Evolutionary conservation across 64 coral and sea anemone genomes (phyloP), one percentile per base, ranked within the genome.

Genomic region (Montipora capricornis): DNA sequence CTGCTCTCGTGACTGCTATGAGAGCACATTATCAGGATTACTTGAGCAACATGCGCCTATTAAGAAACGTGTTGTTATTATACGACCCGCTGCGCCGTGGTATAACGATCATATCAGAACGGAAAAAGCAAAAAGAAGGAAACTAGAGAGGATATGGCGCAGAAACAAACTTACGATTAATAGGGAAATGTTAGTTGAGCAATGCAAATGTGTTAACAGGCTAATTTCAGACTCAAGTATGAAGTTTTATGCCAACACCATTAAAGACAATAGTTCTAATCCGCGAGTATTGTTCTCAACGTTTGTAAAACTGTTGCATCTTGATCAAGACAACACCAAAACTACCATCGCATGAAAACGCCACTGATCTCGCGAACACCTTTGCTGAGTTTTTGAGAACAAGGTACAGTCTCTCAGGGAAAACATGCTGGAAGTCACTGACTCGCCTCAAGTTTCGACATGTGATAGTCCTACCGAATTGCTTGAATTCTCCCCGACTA

Each of bases 51-150:
- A 94, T 76, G 64, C 92, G 20, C 86, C 83, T 69, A 57, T 57
- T 24, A 87, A 88, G 47, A 93, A 68, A 80, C 9, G 83, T 46
- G 24, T 73, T 11, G 20, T 93, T 15, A 93, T 84, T 5, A 46
- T 93, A 84, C 4, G 84, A 52, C 67, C 84, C 5, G 59, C 82
- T 79, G 84, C 75, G 4, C 75, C 92, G 3, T 93, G 92, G 83
- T 93, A 93, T 22, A 68, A 8, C 20, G 75, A 93, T 70, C 4
- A 88, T 0, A 87, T 93, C 55, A 69, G 49, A 20, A 8, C 20
- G 47, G 82, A 70, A 66, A 92, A 92, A 22, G 26, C 22, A 46
- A 12, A 47, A 49, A 47, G 91, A n/a, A 57, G 91, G 47, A 77
- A 52, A 9, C 12, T 68, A 6, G 82, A 93, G 10, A 5, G 52